A percentile compares a stretch with the other conserved stretches of the same genome.
Conservation (phyloP, 2,888 invertebrate genomes). For the Aradus depressus region DNA sequence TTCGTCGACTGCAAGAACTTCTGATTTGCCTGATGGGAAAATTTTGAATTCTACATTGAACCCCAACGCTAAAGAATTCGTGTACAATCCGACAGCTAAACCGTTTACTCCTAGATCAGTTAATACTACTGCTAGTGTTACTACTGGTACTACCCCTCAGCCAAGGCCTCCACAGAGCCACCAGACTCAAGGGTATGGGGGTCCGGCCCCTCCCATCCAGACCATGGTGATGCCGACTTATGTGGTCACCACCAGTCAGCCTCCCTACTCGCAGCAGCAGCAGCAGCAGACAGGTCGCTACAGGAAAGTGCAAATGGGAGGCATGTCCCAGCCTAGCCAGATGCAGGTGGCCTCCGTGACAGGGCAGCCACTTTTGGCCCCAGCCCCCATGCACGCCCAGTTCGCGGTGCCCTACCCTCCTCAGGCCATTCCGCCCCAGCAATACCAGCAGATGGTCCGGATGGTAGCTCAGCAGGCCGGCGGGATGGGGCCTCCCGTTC, state of each 20-base stretch:
- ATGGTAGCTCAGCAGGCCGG: constrained; percentile 39
- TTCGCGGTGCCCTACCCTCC: constrained; percentile 34
- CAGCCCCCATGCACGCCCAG: constrained; percentile 50
- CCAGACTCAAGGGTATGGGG: constrained; percentile 51
- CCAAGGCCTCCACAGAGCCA: constrained; percentile 71
- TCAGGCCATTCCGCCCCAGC: constrained; percentile 37
- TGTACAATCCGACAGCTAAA: constrained; percentile 75
- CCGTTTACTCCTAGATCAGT: constrained; percentile 69
- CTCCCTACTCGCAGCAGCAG: constrained; percentile 31
- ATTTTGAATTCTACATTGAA: constrained; percentile 69
- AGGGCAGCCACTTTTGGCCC: constrained; percentile 73
- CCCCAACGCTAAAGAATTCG: constrained; percentile 82
- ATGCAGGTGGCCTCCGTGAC: constrained; percentile 67
- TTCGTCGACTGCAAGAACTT: constrained; percentile 1
- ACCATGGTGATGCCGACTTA: constrained; percentile 32
- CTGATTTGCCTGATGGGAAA: constrained; percentile 36
- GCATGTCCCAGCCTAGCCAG: constrained; percentile 41
- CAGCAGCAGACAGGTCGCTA: constrained; percentile 37
- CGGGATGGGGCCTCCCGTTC: constrained; percentile 33
- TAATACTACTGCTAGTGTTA: too few species aligned
- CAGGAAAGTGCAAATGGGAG: constrained; percentile 39
- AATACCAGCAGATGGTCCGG: constrained; percentile 47
- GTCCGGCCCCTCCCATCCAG: constrained; percentile 35
- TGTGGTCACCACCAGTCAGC: constrained; percentile 35
- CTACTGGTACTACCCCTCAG: constrained; percentile 55